Percentiles rank a stretch among this genome's conserved stretches.
These are phyloP conservation scores for Protonibea diacanthus DNA, from an alignment of 2,797 vertebrate genomes.

Conservation along the genomic window DNA sequence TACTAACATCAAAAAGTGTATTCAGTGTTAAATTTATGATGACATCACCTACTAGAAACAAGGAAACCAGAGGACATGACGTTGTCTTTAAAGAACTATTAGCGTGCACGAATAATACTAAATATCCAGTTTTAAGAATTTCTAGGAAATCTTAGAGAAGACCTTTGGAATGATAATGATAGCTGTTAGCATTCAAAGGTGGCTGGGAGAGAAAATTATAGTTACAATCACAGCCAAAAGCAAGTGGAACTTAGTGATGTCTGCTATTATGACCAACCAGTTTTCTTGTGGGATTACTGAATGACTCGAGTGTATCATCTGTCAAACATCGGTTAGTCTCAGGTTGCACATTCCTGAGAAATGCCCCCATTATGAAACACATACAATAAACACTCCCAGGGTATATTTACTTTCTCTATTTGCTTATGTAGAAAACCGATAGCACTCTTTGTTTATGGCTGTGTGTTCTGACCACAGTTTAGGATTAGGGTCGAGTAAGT, in stretches of 20 bases:
- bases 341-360: constrained; percentile 38
- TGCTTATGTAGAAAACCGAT: constrained; percentile 37
- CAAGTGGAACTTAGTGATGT: neutral
- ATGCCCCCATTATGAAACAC: constrained; percentile 37
- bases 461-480: constrained; percentile 21
- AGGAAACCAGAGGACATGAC: neutral
- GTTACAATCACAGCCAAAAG: neutral
- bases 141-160: neutral
- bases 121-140: neutral
- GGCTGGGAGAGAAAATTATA: neutral
- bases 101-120: neutral
- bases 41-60: neutral
- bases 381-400: constrained; percentile 38
- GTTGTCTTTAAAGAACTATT: neutral
- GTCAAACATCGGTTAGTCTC: constrained; percentile 14
- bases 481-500: neutral
- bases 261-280: neutral
- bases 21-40: neutral
- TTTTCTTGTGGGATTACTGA: constrained; percentile 11
- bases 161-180: neutral
- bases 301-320: constrained; percentile 8
- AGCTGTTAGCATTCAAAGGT: neutral
- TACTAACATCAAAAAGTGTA: too few species aligned
- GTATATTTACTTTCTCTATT: constrained; percentile 15
- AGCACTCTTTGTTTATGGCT: constrained; percentile 12